Conservation (phyloP, 1,140 invertebrate species). For the Drosophila auraria region DNA sequence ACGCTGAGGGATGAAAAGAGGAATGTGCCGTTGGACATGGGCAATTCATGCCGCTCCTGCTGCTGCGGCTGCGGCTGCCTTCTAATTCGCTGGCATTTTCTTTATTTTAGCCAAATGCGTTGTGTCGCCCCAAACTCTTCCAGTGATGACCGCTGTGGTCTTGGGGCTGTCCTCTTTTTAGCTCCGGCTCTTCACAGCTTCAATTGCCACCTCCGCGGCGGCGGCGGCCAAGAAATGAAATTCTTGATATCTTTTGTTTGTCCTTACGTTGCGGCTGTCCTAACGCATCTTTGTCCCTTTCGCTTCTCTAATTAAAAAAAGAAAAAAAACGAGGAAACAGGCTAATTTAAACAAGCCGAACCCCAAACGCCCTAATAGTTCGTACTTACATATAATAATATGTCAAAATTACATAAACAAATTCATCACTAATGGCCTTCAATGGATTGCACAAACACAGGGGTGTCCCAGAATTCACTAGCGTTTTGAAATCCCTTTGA, state of each 20-base stretch:
- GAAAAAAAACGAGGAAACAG: constrained; percentile 45
- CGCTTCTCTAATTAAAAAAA: constrained; percentile 81
- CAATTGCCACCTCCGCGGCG: constrained; percentile 56
- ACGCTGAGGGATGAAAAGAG: constrained; percentile 1
- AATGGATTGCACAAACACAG: too few species aligned
- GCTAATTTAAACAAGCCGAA: not conserved
- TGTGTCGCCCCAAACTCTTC: constrained; percentile 52
- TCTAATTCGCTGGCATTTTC: constrained; percentile 82
- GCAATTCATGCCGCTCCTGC: constrained; percentile 64
- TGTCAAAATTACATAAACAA: not conserved
- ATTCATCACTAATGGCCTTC: not conserved
- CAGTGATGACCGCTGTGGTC: constrained; percentile 68
- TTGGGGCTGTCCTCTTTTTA: constrained; percentile 40
- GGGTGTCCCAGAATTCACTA: too few species aligned
- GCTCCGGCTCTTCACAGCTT: constrained; percentile 39
- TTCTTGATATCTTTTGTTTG: constrained; percentile 84
- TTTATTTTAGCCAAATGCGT: constrained; percentile 82
- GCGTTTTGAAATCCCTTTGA: too few species aligned
- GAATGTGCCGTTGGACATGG: constrained; percentile 64
- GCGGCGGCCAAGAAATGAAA: constrained; percentile 74
- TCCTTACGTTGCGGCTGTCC: constrained; percentile 70
- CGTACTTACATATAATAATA: not conserved
- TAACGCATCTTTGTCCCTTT: constrained; percentile 80
- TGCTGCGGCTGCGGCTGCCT: constrained; percentile 41
- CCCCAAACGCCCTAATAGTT: not conserved